These are phyloP conservation scores for Lochmaea capreae DNA, from an alignment of 2,888 invertebrate genomes.

Conservation along the genomic window DNA sequence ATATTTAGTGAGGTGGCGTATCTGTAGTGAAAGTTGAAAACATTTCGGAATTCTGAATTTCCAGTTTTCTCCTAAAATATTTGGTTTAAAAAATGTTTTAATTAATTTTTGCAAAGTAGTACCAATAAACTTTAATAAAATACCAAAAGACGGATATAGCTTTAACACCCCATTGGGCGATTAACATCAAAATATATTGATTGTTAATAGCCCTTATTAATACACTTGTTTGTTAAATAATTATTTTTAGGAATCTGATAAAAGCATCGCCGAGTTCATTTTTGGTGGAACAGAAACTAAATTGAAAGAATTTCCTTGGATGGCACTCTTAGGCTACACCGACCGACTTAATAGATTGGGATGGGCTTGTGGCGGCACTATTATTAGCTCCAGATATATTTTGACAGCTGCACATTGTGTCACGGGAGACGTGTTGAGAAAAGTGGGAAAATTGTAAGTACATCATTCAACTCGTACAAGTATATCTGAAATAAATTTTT, in stretches of 20 bases:
- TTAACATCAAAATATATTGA: too few relatives aligned
- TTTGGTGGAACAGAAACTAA: slow-evolving; percentile 60
- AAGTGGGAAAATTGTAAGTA: slow-evolving; percentile 63
- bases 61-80: too few relatives aligned
- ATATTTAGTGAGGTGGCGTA: too few relatives aligned
- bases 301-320: slow-evolving; percentile 68
- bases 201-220: too few relatives aligned
- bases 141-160: too few relatives aligned
- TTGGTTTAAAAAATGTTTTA: too few relatives aligned
- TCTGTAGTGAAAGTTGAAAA: too few relatives aligned
- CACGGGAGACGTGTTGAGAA: slow-evolving; percentile 59
- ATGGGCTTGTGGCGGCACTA: slow-evolving; percentile 67
- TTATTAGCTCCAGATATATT: slow-evolving; percentile 68
- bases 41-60: too few relatives aligned
- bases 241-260: slow-evolving; percentile 42
- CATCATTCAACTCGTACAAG: slow-evolving; percentile 44
- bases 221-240: not conserved
- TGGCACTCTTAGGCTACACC: slow-evolving; percentile 66
- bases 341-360: slow-evolving; percentile 44
- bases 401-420: slow-evolving; percentile 71
- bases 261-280: slow-evolving; percentile 46
- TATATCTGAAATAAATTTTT: not conserved
- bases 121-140: too few relatives aligned
- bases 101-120: too few relatives aligned
- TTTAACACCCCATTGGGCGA: too few relatives aligned